Percentiles rank a stretch among this genome's conserved stretches.
phyloP scores from a whole-genome alignment of 2,113 vertebrate genomes.

The Epinephelus moara region DNA sequence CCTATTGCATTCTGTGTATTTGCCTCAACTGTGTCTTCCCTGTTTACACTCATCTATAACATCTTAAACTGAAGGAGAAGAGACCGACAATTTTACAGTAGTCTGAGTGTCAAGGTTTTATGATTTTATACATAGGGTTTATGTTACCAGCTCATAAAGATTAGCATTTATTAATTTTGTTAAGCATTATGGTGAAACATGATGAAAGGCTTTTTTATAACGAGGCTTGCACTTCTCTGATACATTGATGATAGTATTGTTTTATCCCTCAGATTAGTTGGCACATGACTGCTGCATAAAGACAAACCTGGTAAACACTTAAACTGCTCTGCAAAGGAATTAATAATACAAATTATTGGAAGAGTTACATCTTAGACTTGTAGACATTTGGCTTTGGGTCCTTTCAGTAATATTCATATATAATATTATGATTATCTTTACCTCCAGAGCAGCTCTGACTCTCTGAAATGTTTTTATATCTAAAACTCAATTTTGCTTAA shows the following conservation, averaged over 20 bases:
- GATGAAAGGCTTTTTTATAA: no score
- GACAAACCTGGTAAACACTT: slow-evolving; percentile 66
- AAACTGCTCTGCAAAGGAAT: slow-evolving; percentile 79
- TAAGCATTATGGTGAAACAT: not conserved
- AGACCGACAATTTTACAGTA: not conserved
- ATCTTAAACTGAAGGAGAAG: slow-evolving; percentile 76
- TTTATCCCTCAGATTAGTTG: slow-evolving; percentile 84
- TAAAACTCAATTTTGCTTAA: not conserved
- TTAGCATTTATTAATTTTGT: not conserved
- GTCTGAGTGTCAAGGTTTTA: not conserved
- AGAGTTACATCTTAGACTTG: not conserved
- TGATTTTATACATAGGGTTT: no score
- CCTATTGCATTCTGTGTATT: slow-evolving; percentile 84
- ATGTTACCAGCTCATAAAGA: not conserved
- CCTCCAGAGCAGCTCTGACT: slow-evolving; percentile 10
- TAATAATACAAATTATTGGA: not conserved
- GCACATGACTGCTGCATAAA: slow-evolving; percentile 78
- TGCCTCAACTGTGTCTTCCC: slow-evolving; percentile 82
- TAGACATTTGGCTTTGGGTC: not conserved
- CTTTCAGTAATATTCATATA: not conserved
- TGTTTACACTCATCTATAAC: slow-evolving; percentile 84
- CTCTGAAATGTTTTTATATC: slow-evolving; percentile 9
- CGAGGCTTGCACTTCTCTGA: not conserved
- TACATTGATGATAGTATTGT: not conserved
- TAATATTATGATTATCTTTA: not conserved